Evolutionary conservation across 2,888 invertebrate species (phyloP), one percentile per base, ranked within the genome.

Genomic region (Hybos culiciformis): DNA sequence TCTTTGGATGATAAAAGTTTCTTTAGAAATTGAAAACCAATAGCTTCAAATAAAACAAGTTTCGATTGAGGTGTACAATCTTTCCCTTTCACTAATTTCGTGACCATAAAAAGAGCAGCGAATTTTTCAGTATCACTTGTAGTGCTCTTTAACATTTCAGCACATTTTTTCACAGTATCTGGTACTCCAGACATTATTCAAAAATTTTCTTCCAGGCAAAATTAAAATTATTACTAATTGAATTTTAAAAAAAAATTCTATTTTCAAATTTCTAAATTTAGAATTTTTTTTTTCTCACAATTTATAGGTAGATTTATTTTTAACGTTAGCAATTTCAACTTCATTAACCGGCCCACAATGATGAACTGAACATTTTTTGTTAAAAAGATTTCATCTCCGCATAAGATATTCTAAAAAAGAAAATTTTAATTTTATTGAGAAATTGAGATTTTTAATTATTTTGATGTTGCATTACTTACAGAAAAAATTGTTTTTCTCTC

Each of bases 101-200:
- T 90, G 41, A 91, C 87, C 81, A 91, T 83, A 62, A 91, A 88
- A 39, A 92, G 72, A 2, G 83, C 87, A 32, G 91, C 90, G 62
- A 92, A 88, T 62, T 87, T 90, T 64, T 91, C 90, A 1, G 88
- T 88, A 64, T 92, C 91, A 60, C 77, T 82, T 56, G 77, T 76
- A 11, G 87, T 83, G 56, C 75, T 75, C 63, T 83, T 81, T 52
- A 92, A 65, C 56, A 88, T 80, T 48, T 77, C 75, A 53, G 82
- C 78, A 68, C 88, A 88, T 73, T 87, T 86, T 64, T 83, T 79
- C 49, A 91, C 83, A 48, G 82, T 75, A 57, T 87, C 87, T 51
- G 86, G 80, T 63, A 85, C 50, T 36, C 63, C 63, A 49, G 65
- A 57, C 64, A 65, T 65, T 52, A 34, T 29, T 29, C 29, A n/a